Base-by-base conservation (phyloP, 1,140 invertebrate genomes). In the Heliconius himera region DNA sequence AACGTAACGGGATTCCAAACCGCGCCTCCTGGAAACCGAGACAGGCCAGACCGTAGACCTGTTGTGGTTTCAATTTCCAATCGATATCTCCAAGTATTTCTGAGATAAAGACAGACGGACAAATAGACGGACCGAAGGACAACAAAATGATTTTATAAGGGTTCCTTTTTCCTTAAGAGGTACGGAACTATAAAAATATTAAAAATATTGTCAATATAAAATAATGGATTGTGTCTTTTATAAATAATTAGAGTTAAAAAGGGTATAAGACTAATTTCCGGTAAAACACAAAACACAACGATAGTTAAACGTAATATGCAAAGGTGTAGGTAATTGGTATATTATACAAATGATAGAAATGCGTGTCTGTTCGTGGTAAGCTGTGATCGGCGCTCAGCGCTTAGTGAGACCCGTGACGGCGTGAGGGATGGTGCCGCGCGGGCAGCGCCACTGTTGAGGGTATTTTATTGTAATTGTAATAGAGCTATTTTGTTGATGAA, bases 381-480 rank as follows among this genome's bases (percentile, higher is more conserved):
- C 46, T 13, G 49, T 13, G 9, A 51, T n/a, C 66, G 26, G 74
- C 11, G 60, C 60, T 76, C 36, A 76, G 56, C 38, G 46, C 49
- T 20, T 60, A 72, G 60, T 36, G 54, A 60, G 74, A 18, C n/a
- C 70, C 41, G 73, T 85, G 85, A 84, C 79, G 81, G 73, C 41
- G n/a, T 87, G 85, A 83, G 76, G 80, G 83, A 85, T 87, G 85
- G 85, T 85, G 84, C 82, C 85, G 78, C 82, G 5, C 36, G 20
- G 85, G 79, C 18, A 18, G 60, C 26, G 60, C 16, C 60, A 29
- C 60, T 66, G 22, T 1, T 29, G n/a, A 6, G 3, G 11, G 22
- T n/a, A 29, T 1, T 66, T 66, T 66, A 2, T 29, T 36, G 5
- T 36, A 36, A 29, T 29, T 29, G 11, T 66, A 29, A 66, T 29